Evolutionary conservation across 2,113 vertebrate genomes (phyloP).

Genomic region (Elachura formosa): DNA sequence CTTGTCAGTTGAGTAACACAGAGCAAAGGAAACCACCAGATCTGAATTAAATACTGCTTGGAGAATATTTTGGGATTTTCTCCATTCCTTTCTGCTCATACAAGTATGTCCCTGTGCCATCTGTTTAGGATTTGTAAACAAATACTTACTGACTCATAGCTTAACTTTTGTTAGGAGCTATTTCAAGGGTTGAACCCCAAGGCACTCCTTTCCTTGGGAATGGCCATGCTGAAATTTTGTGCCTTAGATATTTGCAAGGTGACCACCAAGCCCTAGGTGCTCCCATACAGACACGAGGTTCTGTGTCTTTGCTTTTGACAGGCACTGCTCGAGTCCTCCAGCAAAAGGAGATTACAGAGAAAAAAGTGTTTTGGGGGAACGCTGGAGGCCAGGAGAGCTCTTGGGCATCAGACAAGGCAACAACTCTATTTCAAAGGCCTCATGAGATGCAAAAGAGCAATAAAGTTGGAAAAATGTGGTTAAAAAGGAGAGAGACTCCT

Average conservation of each 20-base stretch:
- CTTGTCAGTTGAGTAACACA: neutral
- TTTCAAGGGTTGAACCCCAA: neutral
- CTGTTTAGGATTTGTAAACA: slow-evolving; percentile 27
- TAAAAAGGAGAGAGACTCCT: neutral
- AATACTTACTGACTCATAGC: neutral
- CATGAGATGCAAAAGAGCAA: rapidly evolving
- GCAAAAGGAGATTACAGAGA: neutral
- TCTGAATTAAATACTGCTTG: neutral
- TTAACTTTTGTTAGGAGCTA: neutral
- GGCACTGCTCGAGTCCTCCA: neutral
- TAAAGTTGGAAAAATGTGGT: neutral
- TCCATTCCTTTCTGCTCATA: neutral
- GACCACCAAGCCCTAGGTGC: neutral
- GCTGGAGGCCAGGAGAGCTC: neutral
- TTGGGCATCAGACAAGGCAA: neutral
- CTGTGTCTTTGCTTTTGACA: neutral
- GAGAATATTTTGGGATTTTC: neutral
- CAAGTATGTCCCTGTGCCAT: neutral
- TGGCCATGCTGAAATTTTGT: neutral
- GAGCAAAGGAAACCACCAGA: neutral
- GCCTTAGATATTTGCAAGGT: neutral
- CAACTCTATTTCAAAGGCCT: neutral
- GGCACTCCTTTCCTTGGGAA: neutral
- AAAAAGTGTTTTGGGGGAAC: neutral
- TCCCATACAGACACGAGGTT: rapidly evolving